These are phyloP conservation scores for Hydropsyche betteni DNA, from an alignment of 2,888 invertebrate genomes.

Conservation along the genomic window DNA sequence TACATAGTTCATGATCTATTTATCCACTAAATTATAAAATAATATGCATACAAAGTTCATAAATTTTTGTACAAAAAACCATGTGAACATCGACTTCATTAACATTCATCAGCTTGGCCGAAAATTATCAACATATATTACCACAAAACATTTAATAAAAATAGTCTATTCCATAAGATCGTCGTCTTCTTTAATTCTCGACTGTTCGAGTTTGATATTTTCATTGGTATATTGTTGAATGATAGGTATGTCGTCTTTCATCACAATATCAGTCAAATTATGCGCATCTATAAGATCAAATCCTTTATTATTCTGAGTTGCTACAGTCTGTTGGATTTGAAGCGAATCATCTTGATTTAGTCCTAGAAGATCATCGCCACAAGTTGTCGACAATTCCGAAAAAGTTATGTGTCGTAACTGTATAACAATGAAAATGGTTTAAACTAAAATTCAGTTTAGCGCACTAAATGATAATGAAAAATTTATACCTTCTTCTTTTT, in stretches of 20 bases:
- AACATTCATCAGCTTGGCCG: too few relatives aligned
- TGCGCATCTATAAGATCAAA: constrained; percentile 4
- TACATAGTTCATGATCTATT: too few relatives aligned
- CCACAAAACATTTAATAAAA: too few relatives aligned
- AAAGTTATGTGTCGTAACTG: constrained; percentile 47
- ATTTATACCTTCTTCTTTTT: constrained; percentile 60
- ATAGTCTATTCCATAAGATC: neutral
- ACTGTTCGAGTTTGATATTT: neutral
- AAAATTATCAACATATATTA: too few relatives aligned
- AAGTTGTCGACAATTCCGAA: constrained; percentile 45
- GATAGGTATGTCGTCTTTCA: constrained; percentile 28
- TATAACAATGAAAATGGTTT: constrained; percentile 12
- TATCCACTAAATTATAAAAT: too few relatives aligned
- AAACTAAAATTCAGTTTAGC: neutral
- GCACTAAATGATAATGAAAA: neutral
- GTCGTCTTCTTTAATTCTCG: neutral
- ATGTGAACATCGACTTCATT: too few relatives aligned
- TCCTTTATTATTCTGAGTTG: neutral
- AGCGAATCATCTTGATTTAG: constrained; percentile 37
- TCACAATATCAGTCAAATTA: neutral
- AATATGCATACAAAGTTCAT: too few relatives aligned
- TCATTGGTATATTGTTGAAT: constrained; percentile 29
- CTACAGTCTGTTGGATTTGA: neutral
- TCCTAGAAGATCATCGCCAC: constrained; percentile 48
- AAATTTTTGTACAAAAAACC: too few relatives aligned